Evolutionary conservation across 2,797 vertebrate species (phyloP), one percentile per base, ranked within the genome.

Genomic region (Acanthiza pusilla): DNA sequence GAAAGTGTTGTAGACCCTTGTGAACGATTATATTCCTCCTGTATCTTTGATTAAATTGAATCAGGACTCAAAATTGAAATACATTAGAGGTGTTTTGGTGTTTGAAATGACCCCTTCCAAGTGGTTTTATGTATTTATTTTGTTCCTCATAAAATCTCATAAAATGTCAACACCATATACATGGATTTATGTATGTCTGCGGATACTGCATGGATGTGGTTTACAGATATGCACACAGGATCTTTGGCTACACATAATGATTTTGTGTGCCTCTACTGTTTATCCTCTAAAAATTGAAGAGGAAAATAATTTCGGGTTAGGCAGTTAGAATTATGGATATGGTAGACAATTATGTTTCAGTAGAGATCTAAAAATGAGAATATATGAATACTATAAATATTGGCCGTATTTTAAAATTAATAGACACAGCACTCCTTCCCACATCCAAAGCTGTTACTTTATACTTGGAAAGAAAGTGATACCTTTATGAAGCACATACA

Each of bases 391-490:
- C 83, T 95, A 84, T 93, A 94, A 94, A 95, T 96, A 94, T 66
- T 94, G 11, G 11, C 55, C 43, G 11, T 88, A 60, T 94, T 96
- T 93, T 91, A 48, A 94, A 94, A 77, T 75, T 25, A 94, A 58
- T 45, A 93, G 73, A 73, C 47, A 78, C 55, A 90, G 40, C 89
- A 76, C 73, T 91, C 32, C 93, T 94, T 96, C 93, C 91, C 73
- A 94, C 94, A 81, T 65, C 40, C 82, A 78, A 90, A 96, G 66
- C 89, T 93, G 79, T n/a, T 85, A 55, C 51, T 68, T 94, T 84
- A 62, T 88, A 86, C 84, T 96, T 93, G 73, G 91, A 92, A 96
- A 57, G 78, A 63, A 71, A 92, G 50, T 20, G 76, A 66, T 94
- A 94, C 91, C 89, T 94, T 94, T 78, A 22, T 58, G 70, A 86